Percentiles rank a stretch among this genome's conserved stretches.
phyloP scores from a whole-genome alignment of 2,888 invertebrate species.

The Encarsia formosa region DNA sequence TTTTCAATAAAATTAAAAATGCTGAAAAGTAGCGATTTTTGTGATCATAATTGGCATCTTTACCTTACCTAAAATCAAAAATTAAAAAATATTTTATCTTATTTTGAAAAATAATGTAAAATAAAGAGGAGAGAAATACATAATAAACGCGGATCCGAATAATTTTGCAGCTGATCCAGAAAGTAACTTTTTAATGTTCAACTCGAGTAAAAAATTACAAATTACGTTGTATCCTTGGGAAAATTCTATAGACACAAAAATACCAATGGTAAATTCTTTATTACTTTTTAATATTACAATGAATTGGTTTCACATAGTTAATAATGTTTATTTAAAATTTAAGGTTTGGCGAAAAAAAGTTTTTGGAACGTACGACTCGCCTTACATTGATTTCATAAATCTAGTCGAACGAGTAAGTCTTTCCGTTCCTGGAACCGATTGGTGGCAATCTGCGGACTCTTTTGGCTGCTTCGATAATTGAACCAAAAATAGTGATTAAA shows the following conservation, averaged over 20 bases:
- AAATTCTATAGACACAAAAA: constrained; percentile 30
- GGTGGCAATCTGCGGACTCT: constrained; percentile 35
- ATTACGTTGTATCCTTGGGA: constrained; percentile 55
- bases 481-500: neutral
- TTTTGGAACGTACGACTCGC: constrained; percentile 48
- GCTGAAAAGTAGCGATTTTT: no score
- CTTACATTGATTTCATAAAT: constrained; percentile 53
- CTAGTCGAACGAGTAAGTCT: constrained; percentile 47
- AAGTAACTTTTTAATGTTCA: constrained; percentile 56
- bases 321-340: no score
- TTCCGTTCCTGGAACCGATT: constrained; percentile 25
- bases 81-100: no score
- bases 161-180: constrained; percentile 61
- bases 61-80: no score
- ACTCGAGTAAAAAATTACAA: constrained; percentile 43
- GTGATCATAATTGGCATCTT: no score
- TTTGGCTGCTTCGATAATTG: constrained; percentile 34
- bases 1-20: no score
- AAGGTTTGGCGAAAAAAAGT: constrained; percentile 56
- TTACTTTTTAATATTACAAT: no score
- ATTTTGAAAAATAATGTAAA: no score
- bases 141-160: no score
- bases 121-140: no score
- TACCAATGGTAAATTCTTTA: constrained; percentile 42
- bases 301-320: no score